Base-by-base conservation (phyloP, 2,113 vertebrate species). In the Coreoperca whiteheadi region DNA sequence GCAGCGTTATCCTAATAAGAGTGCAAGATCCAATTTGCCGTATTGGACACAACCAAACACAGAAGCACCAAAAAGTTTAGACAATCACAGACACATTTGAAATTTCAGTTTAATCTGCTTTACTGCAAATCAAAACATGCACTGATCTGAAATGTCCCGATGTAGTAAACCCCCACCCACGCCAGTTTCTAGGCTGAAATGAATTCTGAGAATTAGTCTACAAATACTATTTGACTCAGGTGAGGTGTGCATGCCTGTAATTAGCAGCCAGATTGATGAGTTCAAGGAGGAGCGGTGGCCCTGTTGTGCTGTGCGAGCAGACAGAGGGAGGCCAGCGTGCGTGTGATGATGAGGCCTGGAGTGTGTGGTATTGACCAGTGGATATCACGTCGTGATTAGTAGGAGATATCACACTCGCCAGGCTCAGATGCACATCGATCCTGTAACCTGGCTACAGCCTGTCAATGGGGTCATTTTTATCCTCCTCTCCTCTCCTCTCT, bases 331-430 rank as follows among this genome's bases (percentile, higher is more conserved):
- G 87, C 82, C 74, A 30, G 82, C 4, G 5, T 65, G 68, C 20
- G 23, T 61, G 87, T 73, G 74, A 90, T 73, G 90, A 88, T 75
- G 89, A 89, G 76, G 84, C 91, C 91, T 85, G 84, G 86, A 88
- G 86, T 89, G 90, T 88, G 70, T 72, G 70, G 82, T 94, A 95
- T 95, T 91, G 92, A 94, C 91, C 83, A 81, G 74, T 56, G 78
- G 87, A 84, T 91, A 93, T 93, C 92, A 85, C 71, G 74, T 86
- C 18, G 80, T 94, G 93, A 94, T 96, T 94, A 95, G 93, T 89
- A 84, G 92, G 88, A 93, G 93, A 90, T 93, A 92, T 94, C 91
- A 92, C 90, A 87, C 85, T 91, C 77, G 37, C 79, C 32, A 71
- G 76, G 84, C 88, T 87, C 83, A 83, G 88, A 87, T 86, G 83